phyloP scores from a whole-genome alignment of 2,113 vertebrate genomes.

The Corythaixoides concolor region DNA sequence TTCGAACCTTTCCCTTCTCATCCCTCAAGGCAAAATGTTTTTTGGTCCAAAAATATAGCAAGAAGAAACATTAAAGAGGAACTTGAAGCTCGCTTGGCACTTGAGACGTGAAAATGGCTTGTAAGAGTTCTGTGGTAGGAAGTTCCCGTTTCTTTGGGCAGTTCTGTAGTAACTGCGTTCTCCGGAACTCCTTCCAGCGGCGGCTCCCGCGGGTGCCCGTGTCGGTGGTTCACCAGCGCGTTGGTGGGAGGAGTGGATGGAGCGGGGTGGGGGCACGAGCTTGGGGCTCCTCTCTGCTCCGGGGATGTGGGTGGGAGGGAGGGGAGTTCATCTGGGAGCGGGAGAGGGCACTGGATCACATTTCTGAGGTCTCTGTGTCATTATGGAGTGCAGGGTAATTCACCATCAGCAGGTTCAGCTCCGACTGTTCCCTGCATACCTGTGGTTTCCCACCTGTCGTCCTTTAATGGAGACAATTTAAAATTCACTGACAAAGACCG shows the following conservation, averaged over 20 bases:
- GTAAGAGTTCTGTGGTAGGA: not conserved
- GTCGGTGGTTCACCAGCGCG: not conserved
- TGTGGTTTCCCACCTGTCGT: not conserved
- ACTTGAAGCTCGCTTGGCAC: not conserved
- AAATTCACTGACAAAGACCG: not conserved
- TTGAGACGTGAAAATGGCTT: not conserved
- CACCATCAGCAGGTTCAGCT: not conserved
- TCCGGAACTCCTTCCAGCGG: not conserved
- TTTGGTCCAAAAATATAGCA: not conserved
- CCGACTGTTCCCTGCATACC: not conserved
- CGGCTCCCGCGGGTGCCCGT: accelerated
- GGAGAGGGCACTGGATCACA: not conserved
- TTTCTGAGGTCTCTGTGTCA: not conserved
- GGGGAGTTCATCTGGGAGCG: not conserved
- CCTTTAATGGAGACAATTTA: not conserved
- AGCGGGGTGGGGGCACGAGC: not conserved
- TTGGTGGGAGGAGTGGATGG: not conserved
- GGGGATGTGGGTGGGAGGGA: not conserved
- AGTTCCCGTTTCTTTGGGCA: not conserved
- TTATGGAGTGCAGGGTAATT: not conserved
- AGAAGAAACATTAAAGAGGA: slow-evolving; percentile 25
- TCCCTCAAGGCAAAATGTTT: not conserved
- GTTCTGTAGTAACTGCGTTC: accelerated
- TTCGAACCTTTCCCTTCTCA: not conserved
- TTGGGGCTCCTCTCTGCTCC: not conserved